Conservation (phyloP, 2,797 vertebrate genomes). For the Acanthornis magna region DNA sequence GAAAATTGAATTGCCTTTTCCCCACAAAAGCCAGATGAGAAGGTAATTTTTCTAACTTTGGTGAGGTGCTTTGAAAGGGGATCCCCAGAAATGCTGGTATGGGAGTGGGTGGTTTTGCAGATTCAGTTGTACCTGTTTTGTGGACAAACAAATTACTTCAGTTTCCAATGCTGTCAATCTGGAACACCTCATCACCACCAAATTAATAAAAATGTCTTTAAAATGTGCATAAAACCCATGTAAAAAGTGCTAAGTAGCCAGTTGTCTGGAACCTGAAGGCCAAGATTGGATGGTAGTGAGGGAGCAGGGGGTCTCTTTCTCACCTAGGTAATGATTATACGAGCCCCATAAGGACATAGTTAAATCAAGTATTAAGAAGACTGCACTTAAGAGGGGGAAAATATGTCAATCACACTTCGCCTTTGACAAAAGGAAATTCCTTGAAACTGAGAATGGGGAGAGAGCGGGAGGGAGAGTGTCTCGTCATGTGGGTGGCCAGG, state of each 20-base stretch:
- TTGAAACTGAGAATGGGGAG: constrained; percentile 81
- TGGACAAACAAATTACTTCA: constrained; percentile 25
- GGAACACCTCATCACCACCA: not conserved
- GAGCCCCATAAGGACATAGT: constrained; percentile 79
- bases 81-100: not conserved
- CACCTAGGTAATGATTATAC: constrained; percentile 72
- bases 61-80: not conserved
- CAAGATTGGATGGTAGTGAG: not conserved
- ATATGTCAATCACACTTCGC: constrained; percentile 83
- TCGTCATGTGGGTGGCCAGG: constrained; percentile 88
- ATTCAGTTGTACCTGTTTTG: not conserved
- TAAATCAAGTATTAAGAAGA: constrained; percentile 77
- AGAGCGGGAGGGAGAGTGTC: constrained; percentile 75
- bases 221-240: not conserved
- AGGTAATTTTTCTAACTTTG: not conserved
- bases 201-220: constrained; percentile 24
- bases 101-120: not conserved
- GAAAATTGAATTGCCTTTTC: not conserved
- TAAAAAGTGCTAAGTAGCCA: not conserved
- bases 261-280: not conserved
- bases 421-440: constrained; percentile 85
- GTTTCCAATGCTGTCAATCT: constrained; percentile 2
- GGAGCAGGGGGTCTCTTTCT: constrained; percentile 63
- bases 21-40: not conserved
- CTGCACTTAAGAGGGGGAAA: constrained; percentile 76